Evolutionary conservation across 2,888 invertebrate species (phyloP).

Genomic region (Ophion ellenae): DNA sequence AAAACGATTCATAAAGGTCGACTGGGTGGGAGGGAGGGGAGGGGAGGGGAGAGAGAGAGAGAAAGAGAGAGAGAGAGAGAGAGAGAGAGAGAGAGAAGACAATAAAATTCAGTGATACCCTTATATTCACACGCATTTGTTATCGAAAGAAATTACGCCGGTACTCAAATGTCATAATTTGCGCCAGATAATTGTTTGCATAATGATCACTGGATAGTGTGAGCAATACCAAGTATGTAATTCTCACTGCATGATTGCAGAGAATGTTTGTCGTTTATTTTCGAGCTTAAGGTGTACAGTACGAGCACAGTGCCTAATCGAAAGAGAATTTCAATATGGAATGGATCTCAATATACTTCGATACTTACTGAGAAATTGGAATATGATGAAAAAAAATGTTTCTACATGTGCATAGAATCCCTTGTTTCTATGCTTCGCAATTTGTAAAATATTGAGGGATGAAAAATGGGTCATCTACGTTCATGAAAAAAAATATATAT

Average conservation of each 20-base stretch:
- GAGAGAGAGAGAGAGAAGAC: slow-evolving; percentile 9
- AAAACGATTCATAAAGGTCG: slow-evolving; percentile 14
- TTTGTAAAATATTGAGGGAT: no score
- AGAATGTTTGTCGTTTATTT: not conserved
- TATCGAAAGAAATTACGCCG: slow-evolving; percentile 31
- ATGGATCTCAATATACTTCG: no score
- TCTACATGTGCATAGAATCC: no score
- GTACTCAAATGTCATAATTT: slow-evolving; percentile 19
- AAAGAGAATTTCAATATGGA: not conserved
- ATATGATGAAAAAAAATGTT: no score
- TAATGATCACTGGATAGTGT: not conserved
- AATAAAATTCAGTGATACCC: slow-evolving; percentile 50
- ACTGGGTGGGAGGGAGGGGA: no score
- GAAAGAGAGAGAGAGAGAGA: not conserved
- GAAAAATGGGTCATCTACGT: no score
- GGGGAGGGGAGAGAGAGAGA: not conserved
- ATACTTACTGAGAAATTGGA: no score
- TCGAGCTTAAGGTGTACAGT: not conserved
- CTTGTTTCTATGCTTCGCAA: no score
- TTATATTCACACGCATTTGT: slow-evolving; percentile 22
- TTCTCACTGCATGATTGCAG: not conserved
- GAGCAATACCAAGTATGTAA: not conserved
- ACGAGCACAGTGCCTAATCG: not conserved
- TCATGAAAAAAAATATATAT: no score
- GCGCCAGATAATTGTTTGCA: slow-evolving; percentile 12